Evolutionary conservation across 2,888 invertebrate genomes (phyloP), one percentile per base, ranked within the genome.

Genomic region (Gymnocheta viridis): DNA sequence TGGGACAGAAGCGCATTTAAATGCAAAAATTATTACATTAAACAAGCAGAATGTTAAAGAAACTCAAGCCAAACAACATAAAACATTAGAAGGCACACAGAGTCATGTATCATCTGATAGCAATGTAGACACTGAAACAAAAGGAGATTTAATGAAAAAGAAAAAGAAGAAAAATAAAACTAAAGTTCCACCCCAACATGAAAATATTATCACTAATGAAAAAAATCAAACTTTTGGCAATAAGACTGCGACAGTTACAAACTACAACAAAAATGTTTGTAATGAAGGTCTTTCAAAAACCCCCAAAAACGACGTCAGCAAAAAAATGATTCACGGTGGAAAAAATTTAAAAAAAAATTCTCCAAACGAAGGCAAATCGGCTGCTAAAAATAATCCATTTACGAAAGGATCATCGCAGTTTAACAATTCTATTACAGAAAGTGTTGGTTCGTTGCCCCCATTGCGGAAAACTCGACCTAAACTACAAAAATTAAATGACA

Each of bases 391-490:
- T 17, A 84, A 84, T 82, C 84, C 81, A 10, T 84, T 84, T 69
- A 27, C 60, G 4, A 77, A 64, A 54, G 32, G 7, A 10, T 6
- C 35, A 9, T 19, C 41, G 5, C 17, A 62, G 14, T 64, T 14
- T 2, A 38, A 44, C 32, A 77, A 49, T 22, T 38, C 32, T 10
- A 0, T 24, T 14, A 56, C 22, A 66, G 51, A 70, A 47, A 38
- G 7, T 14, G 10, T 32, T 12, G 60, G 69, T 3, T 9, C 32
- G 0, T 78, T 85, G 22, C 86, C 88, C 27, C 84, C 88, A 7
- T 81, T 87, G 44, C 86, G 86, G 2, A 86, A 87, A 27, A 88
- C 86, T 12, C 10, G 62, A n/a, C n/a, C 62, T 32, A 84, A 84
- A 64, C 35, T 35, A 4, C 78, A 77, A 41, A 54, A 14, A 7